phyloP scores from a whole-genome alignment of 2,888 invertebrate genomes.

The Agrochola lychnidis region DNA sequence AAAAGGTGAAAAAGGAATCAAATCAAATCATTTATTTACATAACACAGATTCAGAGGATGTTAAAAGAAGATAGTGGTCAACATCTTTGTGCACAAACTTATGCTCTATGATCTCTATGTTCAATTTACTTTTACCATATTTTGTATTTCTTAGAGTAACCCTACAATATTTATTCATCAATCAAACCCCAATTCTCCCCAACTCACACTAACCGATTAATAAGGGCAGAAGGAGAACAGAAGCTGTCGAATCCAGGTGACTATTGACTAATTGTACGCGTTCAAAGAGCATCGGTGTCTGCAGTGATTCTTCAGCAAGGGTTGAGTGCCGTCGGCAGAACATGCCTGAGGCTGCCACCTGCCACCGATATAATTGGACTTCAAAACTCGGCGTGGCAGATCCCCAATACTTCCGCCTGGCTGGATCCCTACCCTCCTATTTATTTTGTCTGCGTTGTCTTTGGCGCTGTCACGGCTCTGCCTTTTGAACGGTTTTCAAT shows the following conservation, averaged over 20 bases:
- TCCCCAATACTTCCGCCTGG: slow-evolving; percentile 90
- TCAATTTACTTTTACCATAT: neutral
- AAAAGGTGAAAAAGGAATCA: neutral
- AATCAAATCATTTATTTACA: too few species aligned
- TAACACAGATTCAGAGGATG: too few species aligned
- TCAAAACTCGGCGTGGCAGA: slow-evolving; percentile 89
- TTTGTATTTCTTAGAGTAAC: neutral
- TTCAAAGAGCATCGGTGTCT: slow-evolving; percentile 48
- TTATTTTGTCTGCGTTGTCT: slow-evolving; percentile 89
- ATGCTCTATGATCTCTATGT: neutral
- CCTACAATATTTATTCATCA: neutral
- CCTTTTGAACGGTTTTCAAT: slow-evolving; percentile 87
- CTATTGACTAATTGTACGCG: slow-evolving; percentile 55
- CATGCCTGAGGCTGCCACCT: slow-evolving; percentile 77
- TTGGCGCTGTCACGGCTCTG: slow-evolving; percentile 85
- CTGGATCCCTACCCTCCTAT: slow-evolving; percentile 85
- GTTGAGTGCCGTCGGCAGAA: slow-evolving; percentile 53
- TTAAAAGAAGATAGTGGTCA: too few species aligned
- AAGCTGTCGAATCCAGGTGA: slow-evolving; percentile 51
- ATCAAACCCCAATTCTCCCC: slow-evolving; percentile 6
- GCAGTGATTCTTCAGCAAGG: slow-evolving; percentile 60
- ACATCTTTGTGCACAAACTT: neutral
- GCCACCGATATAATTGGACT: slow-evolving; percentile 90
- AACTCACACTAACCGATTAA: slow-evolving; percentile 25
- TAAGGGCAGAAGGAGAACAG: slow-evolving; percentile 19